Conservation (phyloP, 2,113 vertebrate genomes). For the Piaya cayana region DNA sequence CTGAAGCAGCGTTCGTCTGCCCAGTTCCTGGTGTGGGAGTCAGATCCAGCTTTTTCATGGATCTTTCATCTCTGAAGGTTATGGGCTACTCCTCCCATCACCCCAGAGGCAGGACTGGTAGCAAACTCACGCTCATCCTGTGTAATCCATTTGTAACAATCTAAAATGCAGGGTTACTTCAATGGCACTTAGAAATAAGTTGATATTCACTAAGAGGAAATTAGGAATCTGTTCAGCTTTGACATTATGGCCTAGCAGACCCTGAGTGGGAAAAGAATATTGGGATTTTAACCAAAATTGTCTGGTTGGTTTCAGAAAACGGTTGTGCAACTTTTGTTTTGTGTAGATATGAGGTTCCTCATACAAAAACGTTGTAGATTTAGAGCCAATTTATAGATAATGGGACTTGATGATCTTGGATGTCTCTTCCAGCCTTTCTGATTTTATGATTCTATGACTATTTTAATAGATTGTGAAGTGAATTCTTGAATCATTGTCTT, state of each 20-base stretch:
- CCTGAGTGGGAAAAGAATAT: background rate
- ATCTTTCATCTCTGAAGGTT: background rate
- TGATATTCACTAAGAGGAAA: background rate
- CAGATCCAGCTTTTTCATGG: background rate
- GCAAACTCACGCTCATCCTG: background rate
- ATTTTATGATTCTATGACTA: background rate
- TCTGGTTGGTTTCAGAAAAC: background rate
- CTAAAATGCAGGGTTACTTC: background rate
- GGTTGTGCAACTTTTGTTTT: background rate
- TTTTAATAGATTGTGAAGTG: background rate
- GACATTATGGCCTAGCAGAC: background rate
- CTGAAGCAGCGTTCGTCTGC: background rate
- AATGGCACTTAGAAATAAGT: background rate
- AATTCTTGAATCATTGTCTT: background rate
- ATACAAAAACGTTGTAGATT: background rate
- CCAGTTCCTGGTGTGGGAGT: background rate
- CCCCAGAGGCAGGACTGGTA: background rate
- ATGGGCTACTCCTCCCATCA: background rate
- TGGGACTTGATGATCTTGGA: no score
- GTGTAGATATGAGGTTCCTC: background rate
- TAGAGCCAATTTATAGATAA: background rate
- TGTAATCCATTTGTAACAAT: background rate
- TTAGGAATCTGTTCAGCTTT: background rate
- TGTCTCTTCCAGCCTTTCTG: no score
- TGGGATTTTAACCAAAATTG: background rate